phyloP scores from a whole-genome alignment of 2,797 vertebrate species.

The Zenarchopterus dispar region DNA sequence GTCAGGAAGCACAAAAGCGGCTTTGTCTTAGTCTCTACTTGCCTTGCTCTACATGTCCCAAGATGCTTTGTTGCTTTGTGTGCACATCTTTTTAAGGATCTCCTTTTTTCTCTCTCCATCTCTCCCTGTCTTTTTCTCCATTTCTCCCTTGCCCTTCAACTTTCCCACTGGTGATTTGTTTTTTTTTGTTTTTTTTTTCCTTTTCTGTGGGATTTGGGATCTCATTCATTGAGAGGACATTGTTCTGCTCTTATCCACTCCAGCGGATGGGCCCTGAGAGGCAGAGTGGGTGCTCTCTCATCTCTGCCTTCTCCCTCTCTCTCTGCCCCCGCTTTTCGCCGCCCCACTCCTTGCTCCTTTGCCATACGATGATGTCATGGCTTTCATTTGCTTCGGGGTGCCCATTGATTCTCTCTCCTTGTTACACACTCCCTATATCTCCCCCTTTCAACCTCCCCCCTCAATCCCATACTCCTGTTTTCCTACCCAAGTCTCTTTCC shows the following conservation, averaged over 20 bases:
- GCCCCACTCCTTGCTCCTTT: constrained; percentile 59
- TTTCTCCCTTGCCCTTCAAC: constrained; percentile 49
- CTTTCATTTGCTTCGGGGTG: constrained; percentile 72
- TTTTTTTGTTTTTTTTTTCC: constrained; percentile 70
- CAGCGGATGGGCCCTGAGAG: constrained; percentile 75
- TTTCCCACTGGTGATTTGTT: constrained; percentile 78
- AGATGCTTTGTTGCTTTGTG: constrained; percentile 80
- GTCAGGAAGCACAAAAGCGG: constrained; percentile 71
- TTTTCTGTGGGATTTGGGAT: constrained; percentile 79
- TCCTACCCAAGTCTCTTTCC: constrained; percentile 57
- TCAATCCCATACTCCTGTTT: constrained; percentile 54
- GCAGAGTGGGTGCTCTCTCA: constrained; percentile 67
- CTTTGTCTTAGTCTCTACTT: constrained; percentile 76
- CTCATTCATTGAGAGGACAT: constrained; percentile 74
- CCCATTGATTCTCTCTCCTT: constrained; percentile 73
- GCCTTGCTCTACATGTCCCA: constrained; percentile 79
- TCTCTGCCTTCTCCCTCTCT: constrained; percentile 29
- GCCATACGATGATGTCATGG: constrained; percentile 82
- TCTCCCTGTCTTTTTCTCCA: constrained; percentile 56
- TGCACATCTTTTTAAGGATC: constrained; percentile 73
- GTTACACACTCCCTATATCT: constrained; percentile 71
- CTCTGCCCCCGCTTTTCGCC: constrained; percentile 30
- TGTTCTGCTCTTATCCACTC: constrained; percentile 79
- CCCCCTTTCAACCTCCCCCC: constrained; percentile 45
- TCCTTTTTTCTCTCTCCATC: constrained; percentile 61